Evolutionary conservation across 2,113 vertebrate genomes (phyloP).

Genomic region (Meleagris gallopavo): DNA sequence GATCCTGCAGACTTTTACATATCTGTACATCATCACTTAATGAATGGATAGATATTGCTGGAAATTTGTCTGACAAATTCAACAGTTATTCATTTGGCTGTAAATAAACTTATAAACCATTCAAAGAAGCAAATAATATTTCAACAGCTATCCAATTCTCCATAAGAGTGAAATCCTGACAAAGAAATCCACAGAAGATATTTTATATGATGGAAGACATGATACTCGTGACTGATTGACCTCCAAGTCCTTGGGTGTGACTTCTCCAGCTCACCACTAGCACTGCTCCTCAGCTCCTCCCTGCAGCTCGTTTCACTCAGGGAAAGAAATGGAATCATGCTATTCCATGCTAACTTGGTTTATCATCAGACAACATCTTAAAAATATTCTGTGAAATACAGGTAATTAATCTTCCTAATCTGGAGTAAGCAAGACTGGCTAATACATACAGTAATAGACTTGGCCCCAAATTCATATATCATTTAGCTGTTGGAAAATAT

Average conservation of each 20-base stretch:
- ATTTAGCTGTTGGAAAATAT: neutral
- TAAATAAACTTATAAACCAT: neutral
- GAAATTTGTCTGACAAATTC: neutral
- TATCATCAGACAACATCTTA: neutral
- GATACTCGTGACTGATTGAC: accelerated
- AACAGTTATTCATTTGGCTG: neutral
- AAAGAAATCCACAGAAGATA: neutral
- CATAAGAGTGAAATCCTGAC: neutral
- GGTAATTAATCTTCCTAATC: neutral
- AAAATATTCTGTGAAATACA: neutral
- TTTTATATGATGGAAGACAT: neutral
- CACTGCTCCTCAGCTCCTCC: neutral
- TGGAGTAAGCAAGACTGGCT: neutral
- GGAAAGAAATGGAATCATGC: too few relatives aligned
- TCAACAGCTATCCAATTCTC: neutral
- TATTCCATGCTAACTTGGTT: neutral
- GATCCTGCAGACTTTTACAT: neutral
- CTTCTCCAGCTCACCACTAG: neutral
- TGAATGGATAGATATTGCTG: neutral
- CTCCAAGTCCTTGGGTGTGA: neutral
- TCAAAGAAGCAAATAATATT: neutral
- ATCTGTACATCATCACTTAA: neutral
- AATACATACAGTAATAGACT: neutral
- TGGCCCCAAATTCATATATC: neutral
- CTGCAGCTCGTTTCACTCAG: neutral